Evolutionary conservation across 2,113 vertebrate genomes (phyloP), one percentile per base, ranked within the genome.

Genomic region (Protobothrops mucrosquamatus): DNA sequence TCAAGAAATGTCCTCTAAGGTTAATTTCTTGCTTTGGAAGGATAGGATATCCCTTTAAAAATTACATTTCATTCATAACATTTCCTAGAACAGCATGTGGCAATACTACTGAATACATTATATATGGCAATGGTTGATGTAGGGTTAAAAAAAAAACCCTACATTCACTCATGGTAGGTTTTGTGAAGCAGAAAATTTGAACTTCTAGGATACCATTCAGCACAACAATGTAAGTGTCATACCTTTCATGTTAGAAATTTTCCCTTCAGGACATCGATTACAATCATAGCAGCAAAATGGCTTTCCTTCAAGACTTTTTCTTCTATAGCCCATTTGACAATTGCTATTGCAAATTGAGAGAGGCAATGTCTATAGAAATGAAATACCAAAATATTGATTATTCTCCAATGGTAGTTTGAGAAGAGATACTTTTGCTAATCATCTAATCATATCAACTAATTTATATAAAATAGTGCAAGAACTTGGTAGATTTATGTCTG

Each of bases 231-330:
- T 74, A 55, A 55, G 14, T 18, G 69, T 29, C 85, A 14, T 69
- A 90, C 89, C 46, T 69, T 90, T 69, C 26, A n/a, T 46, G 46
- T 34, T 51, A 20, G 59, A 90, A 69, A 90, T 69, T 29, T 90
- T 90, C 46, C 89, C 59, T 69, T 69, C 59, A 69, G 59, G 89
- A 69, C 89, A 90, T 51, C 46, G 43, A 69, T 22, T 48, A 18
- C 89, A 90, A 52, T 90, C 46, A 90, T 51, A 90, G 46, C 89
- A 90, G 46, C 89, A 90, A 90, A 51, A 69, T 23, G 24, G 46
- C 59, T 69, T 22, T 9, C 22, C 89, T 52, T 90, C 89, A 26
- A 8, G 3, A 48, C 48, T 69, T 69, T n/a, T 69, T n/a, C 29
- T 69, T 9, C 26, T 51, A 34, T 90, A 69, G 51, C 89, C 89